phyloP scores from a whole-genome alignment of 2,797 vertebrate genomes.

The Spondyliosoma cantharus region DNA sequence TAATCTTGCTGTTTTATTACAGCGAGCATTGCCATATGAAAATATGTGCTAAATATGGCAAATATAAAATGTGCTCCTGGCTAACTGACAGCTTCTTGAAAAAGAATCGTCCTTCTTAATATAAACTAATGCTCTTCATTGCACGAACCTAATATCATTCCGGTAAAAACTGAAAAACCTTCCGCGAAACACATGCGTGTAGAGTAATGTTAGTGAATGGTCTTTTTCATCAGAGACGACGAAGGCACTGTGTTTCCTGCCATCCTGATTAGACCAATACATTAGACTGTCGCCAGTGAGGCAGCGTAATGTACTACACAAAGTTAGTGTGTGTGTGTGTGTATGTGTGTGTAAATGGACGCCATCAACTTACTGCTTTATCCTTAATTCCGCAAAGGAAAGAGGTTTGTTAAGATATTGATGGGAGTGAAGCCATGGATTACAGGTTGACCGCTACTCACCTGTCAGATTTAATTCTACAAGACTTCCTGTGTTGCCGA shows the following conservation, averaged over 20 bases:
- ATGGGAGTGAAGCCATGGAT: conserved; percentile 30
- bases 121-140: conserved; percentile 2
- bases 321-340: background rate
- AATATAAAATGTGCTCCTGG: background rate
- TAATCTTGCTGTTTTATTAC: background rate
- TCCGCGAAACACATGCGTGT: background rate
- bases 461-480: conserved; percentile 46
- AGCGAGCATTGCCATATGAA: background rate
- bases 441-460: conserved; percentile 24
- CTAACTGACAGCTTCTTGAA: background rate
- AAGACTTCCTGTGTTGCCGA: conserved; percentile 46
- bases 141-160: conserved; percentile 8
- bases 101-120: background rate
- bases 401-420: conserved; percentile 15
- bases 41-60: background rate
- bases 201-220: conserved; percentile 36
- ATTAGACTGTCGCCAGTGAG: conserved; percentile 23
- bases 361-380: conserved; percentile 8
- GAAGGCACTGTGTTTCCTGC: conserved; percentile 35
- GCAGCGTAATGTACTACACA: conserved; percentile 36
- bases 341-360: background rate
- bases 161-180: conserved; percentile 21
- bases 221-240: conserved; percentile 39
- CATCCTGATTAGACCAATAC: conserved; percentile 49
- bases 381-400: conserved; percentile 8